Evolutionary conservation across 2,888 invertebrate species (phyloP).

Genomic region (Willowsia nigromaculata): DNA sequence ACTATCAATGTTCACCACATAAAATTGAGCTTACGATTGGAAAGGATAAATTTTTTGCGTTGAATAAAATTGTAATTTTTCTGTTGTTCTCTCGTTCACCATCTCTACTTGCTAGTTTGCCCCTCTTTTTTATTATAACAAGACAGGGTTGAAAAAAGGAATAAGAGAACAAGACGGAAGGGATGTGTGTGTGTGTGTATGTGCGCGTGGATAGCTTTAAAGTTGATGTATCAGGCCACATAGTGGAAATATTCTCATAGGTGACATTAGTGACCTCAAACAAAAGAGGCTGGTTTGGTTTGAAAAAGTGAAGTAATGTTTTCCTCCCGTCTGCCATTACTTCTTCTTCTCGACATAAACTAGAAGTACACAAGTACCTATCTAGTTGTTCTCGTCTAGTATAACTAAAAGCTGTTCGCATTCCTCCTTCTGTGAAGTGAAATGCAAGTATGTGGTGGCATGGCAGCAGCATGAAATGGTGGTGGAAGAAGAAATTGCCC

Average conservation of each 20-base stretch:
- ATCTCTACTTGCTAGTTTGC: background rate
- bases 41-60: background rate
- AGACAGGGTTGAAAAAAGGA: background rate
- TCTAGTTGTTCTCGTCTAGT: too few relatives aligned
- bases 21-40: background rate
- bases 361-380: background rate
- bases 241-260: conserved; percentile 60
- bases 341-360: background rate
- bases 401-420: background rate
- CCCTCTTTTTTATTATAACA: conserved; percentile 1
- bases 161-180: background rate
- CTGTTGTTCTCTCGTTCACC: background rate
- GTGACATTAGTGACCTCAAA: conserved; percentile 72
- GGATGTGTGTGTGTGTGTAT: too few relatives aligned
- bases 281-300: conserved; percentile 51
- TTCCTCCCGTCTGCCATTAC: background rate
- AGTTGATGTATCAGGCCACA: conserved; percentile 19
- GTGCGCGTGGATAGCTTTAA: conserved; percentile 2
- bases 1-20: conserved; percentile 3
- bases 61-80: conserved; percentile 44
- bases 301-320: conserved; percentile 39
- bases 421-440: background rate
- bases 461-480: background rate
- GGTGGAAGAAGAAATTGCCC: conserved; percentile 57
- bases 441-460: background rate